These are phyloP conservation scores for Babyrousa celebensis DNA, from an alignment of 2,797 vertebrate species.

Conservation along the genomic window DNA sequence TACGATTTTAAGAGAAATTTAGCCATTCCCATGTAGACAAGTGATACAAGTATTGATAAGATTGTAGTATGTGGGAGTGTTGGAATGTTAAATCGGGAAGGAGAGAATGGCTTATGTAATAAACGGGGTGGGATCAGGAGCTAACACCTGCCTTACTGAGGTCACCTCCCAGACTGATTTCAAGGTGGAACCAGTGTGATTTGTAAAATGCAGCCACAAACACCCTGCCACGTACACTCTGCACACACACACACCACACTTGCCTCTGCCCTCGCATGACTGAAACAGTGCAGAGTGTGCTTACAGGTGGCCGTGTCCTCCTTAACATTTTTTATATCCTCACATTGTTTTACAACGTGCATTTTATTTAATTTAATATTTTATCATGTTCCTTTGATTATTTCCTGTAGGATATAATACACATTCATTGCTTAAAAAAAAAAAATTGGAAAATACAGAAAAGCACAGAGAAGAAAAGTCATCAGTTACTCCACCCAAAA, in stretches of 20 bases:
- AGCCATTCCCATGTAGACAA: neutral
- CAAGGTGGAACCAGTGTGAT: neutral
- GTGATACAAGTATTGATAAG: neutral
- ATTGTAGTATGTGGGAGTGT: neutral
- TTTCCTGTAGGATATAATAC: neutral
- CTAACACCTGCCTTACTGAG: neutral
- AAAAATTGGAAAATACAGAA: neutral
- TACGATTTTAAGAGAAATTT: neutral
- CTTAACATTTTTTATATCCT: constrained; percentile 9
- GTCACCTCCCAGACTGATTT: neutral
- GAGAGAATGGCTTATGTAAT: neutral
- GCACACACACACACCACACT: neutral
- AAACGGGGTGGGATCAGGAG: neutral
- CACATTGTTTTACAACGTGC: neutral
- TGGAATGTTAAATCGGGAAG: neutral
- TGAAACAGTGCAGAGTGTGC: neutral
- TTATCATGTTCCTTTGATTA: neutral
- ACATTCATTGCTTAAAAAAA: neutral
- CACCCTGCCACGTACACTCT: neutral
- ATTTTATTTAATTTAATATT: constrained; percentile 40
- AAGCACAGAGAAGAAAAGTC: neutral
- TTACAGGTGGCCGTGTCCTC: neutral
- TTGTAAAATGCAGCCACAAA: neutral
- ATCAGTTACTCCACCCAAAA: neutral
- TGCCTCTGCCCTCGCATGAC: neutral